Base-by-base conservation (phyloP, 1,140 invertebrate species). In the Triops longicaudatus region DNA sequence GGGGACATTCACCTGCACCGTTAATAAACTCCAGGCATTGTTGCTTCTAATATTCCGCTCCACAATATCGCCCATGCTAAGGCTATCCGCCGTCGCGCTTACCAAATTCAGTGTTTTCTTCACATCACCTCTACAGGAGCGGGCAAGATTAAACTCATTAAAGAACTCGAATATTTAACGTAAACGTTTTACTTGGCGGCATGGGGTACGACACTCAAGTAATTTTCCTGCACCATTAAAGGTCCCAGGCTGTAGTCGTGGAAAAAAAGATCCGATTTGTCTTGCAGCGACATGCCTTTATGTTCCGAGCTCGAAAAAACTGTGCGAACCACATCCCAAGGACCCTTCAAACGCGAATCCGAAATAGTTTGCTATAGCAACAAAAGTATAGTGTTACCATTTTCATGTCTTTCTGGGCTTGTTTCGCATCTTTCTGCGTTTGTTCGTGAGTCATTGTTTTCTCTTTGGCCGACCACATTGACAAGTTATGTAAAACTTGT, bases 201-300 rank as follows among this genome's bases (percentile, higher is more conserved):
- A 73, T 88, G 84, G 0, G 93, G 93, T 17, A 84, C 81, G 0
- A 92, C 92, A 74, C 87, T 87, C 0, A 94, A 85, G 86, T 99
- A 99, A 86, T 99, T 99, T 83, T 99, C 97, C 83, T 99, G 96
- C 0, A 99, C 94, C 86, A 99, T 99, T 26, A 99, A 86, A 10
- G 97, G 94, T 5, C 91, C 91, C 78, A 99, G 88, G 82, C 90
- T 96, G 85, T 99, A 99, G 86, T 99, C 98, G 80, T 95, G 90
- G 85, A 99, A 99, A 85, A 99, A 99, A 63, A 99, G 84, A 82
- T 94, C 92, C 73, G 90, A 91, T 85, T 96, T 98, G 81, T 98
- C 94, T 80, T 90, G 85, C 1, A 96, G 85, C 17, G 85, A 89
- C 93, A 96, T 97, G 0, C 85, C 87, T 80, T 91, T 90, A 80